Percentiles rank a stretch among this genome's conserved stretches.
Conservation (phyloP, 2,888 invertebrate species). For the Agrotis puta region DNA sequence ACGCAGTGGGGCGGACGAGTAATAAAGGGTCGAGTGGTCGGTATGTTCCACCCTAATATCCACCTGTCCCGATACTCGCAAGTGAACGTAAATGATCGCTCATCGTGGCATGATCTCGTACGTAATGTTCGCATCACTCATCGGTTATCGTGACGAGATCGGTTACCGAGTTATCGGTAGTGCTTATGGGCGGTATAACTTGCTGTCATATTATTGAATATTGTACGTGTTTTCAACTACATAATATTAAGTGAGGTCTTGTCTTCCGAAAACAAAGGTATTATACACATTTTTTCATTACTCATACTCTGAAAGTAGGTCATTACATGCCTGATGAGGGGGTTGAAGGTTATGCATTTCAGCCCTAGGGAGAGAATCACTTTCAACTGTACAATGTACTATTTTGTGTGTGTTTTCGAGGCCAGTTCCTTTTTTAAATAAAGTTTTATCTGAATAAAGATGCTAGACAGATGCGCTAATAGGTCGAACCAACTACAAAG, state of each 20-base stretch:
- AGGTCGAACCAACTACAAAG: too few species aligned
- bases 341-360: too few species aligned
- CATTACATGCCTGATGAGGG: too few species aligned
- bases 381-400: too few species aligned
- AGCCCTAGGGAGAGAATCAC: too few species aligned
- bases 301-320: too few species aligned
- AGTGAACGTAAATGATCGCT: slow-evolving; percentile 10
- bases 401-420: too few species aligned
- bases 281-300: too few species aligned
- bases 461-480: background rate
- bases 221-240: background rate
- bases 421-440: too few species aligned
- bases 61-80: slow-evolving; percentile 12
- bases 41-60: background rate
- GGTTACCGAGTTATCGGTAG: slow-evolving; percentile 23
- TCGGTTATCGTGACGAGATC: slow-evolving; percentile 25
- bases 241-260: too few species aligned
- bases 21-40: background rate
- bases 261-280: too few species aligned
- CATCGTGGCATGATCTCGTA: slow-evolving; percentile 14
- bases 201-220: background rate
- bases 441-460: background rate
- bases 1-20: too few species aligned
- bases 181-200: background rate
- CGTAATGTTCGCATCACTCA: slow-evolving; percentile 15